Conservation (phyloP, 35 echinoderm and acorn worm species). For the Ophioderma brevispina region DNA sequence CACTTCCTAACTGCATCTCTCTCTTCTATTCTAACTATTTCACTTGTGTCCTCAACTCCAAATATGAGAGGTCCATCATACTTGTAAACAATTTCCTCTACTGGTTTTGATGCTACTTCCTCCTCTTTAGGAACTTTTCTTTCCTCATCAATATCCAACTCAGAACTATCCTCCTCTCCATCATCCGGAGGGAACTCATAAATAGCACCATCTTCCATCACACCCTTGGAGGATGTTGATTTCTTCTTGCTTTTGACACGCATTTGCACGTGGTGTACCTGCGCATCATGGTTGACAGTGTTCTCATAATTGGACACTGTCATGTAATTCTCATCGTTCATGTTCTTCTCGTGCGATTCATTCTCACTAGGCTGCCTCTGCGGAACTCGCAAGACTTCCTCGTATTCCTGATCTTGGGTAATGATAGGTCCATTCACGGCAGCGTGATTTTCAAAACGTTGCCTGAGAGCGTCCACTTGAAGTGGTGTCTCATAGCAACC, state of each 20-base stretch:
- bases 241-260: slow-evolving; percentile 44
- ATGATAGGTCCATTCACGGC: slow-evolving; percentile 8
- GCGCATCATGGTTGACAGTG: slow-evolving; percentile 41
- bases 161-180: slow-evolving; percentile 13
- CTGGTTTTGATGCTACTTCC: slow-evolving; percentile 19
- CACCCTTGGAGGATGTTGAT: neutral
- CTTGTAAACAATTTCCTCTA: slow-evolving; percentile 70
- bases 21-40: slow-evolving; percentile 66
- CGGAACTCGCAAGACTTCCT: slow-evolving; percentile 70
- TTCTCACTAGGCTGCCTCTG: neutral
- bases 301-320: slow-evolving; percentile 82
- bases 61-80: slow-evolving; percentile 90
- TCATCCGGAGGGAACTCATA: slow-evolving; percentile 88
- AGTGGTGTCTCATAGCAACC: slow-evolving; percentile 90
- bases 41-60: slow-evolving; percentile 67
- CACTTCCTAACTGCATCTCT: slow-evolving; percentile 86
- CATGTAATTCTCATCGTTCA: slow-evolving; percentile 64
- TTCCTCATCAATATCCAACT: slow-evolving; percentile 25
- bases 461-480: slow-evolving; percentile 7
- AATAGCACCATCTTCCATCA: slow-evolving; percentile 56
- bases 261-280: slow-evolving; percentile 1
- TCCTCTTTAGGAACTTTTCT: slow-evolving; percentile 41
- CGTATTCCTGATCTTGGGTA: slow-evolving; percentile 64
- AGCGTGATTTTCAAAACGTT: neutral
- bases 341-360: slow-evolving; percentile 12